A percentile compares a stretch with the other conserved stretches of the same genome.
These are phyloP conservation scores for Hypomecis atomaria DNA, from an alignment of 2,888 invertebrate species.

Conservation along the genomic window DNA sequence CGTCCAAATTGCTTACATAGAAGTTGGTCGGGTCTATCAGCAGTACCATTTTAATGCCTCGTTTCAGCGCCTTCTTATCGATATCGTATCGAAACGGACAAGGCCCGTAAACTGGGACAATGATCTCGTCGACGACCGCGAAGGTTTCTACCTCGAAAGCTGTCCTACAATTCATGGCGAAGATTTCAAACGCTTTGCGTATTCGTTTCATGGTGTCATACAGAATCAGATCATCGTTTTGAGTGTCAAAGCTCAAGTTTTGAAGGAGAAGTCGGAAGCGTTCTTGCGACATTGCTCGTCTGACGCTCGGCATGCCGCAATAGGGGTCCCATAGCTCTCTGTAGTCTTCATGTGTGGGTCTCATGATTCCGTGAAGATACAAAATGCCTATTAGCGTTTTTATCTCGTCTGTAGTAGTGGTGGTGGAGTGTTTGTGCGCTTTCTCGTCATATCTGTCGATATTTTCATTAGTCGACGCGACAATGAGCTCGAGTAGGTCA, in stretches of 20 bases:
- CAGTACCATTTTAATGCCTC: slow-evolving; percentile 73
- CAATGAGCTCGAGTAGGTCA: slow-evolving; percentile 72
- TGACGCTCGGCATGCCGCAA: slow-evolving; percentile 64
- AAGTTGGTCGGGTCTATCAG: slow-evolving; percentile 73
- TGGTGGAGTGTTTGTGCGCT: slow-evolving; percentile 33
- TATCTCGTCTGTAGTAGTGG: slow-evolving; percentile 66
- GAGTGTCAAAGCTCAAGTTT: slow-evolving; percentile 69
- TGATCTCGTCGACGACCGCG: slow-evolving; percentile 74
- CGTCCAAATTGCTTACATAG: slow-evolving; percentile 74
- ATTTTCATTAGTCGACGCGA: slow-evolving; percentile 71
- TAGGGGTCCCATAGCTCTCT: slow-evolving; percentile 72
- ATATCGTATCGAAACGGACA: slow-evolving; percentile 76
- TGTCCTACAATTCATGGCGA: slow-evolving; percentile 74
- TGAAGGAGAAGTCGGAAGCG: slow-evolving; percentile 71
- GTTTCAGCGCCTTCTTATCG: slow-evolving; percentile 65
- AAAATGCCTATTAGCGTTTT: slow-evolving; percentile 74
- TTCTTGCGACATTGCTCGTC: slow-evolving; percentile 66
- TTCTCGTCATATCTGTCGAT: slow-evolving; percentile 55
- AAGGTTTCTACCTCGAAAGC: slow-evolving; percentile 62
- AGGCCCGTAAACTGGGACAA: slow-evolving; percentile 73
- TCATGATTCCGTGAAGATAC: slow-evolving; percentile 74
- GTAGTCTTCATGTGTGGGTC: slow-evolving; percentile 70
- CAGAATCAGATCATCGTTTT: slow-evolving; percentile 58
- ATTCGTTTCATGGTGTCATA: slow-evolving; percentile 73
- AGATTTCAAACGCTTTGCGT: slow-evolving; percentile 76